A percentile compares a stretch with the other conserved stretches of the same genome.
Conservation (phyloP, 2,113 vertebrate genomes). For the Sylvietta virens region DNA sequence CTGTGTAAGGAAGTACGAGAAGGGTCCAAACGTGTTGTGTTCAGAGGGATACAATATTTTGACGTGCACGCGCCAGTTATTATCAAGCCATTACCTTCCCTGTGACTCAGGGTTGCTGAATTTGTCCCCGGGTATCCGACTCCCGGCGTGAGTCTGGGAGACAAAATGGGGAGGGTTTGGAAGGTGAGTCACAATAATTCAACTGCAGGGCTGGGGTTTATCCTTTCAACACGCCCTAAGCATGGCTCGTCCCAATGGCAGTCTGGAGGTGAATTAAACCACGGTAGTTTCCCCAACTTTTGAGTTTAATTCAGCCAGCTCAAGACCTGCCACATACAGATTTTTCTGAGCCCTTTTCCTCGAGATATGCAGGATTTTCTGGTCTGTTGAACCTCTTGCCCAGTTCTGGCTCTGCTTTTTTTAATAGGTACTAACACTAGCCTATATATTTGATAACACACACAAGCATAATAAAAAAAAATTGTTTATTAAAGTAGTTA, state of each 20-base stretch:
- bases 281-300: accelerated
- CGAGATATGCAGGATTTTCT: not conserved
- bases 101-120: not conserved
- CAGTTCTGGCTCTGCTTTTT: not conserved
- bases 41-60: not conserved
- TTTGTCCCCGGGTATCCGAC: not conserved
- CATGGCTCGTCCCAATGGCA: accelerated
- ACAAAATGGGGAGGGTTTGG: not conserved
- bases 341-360: not conserved
- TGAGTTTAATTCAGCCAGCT: not conserved
- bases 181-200: not conserved
- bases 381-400: not conserved
- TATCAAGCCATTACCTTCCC: too few species aligned
- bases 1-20: not conserved
- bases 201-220: not conserved
- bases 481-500: slow-evolving; percentile 43
- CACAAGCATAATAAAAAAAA: not conserved
- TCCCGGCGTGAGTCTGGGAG: not conserved
- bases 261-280: not conserved
- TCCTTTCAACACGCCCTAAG: accelerated
- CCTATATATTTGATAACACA: not conserved
- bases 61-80: accelerated
- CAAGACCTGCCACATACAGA: accelerated
- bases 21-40: accelerated
- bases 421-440: not conserved